Evolutionary conservation across 2,113 vertebrate species (phyloP), one percentile per base, ranked within the genome.

Genomic region (Taxidea taxus): DNA sequence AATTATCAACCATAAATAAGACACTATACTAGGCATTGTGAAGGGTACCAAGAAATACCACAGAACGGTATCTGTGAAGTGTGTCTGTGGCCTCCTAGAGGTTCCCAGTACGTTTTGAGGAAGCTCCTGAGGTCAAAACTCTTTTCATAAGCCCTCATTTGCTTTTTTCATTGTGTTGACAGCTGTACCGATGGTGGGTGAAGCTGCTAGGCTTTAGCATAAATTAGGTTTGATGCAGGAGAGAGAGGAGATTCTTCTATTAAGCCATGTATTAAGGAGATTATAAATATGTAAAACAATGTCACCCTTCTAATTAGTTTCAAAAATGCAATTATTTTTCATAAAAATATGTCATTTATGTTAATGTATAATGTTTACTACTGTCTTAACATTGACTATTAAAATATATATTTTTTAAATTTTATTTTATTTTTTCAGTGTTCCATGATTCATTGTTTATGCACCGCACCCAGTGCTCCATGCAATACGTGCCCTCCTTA

Each of bases 231-330:
- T 34, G 66, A 89, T 18, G 39, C 13, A 91, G 27, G 14, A 23
- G 4, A n/a, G 4, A n/a, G 9, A 84, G 15, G n/a, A 92, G 54
- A 86, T 34, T 88, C 74, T 86, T 82, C 47, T 68, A 84, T n/a
- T 89, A 83, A 96, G 80, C 0, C 15, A 93, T 31, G 42, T 34
- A 51, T 78, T 82, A 78, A 92, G 21, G 27, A 90, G 51, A 82
- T 72, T 74, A 94, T 31, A 93, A 92, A 90, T 87, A 94, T 62
- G 15, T n/a, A 95, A 78, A 95, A 39, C 27, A 81, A 89, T 70
- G 47, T 5, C 18, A 75, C 11, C 29, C 18, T 92, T 77, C 64
- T 58, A 81, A 91, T 37, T 83, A 64, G 39, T 86, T 93, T 94
- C 34, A 60, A 34, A 97, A 96, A 94, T 56, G 16, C 20, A 82